Base-by-base conservation (phyloP, 1,140 invertebrate genomes). In the Zaprionus capensis region DNA sequence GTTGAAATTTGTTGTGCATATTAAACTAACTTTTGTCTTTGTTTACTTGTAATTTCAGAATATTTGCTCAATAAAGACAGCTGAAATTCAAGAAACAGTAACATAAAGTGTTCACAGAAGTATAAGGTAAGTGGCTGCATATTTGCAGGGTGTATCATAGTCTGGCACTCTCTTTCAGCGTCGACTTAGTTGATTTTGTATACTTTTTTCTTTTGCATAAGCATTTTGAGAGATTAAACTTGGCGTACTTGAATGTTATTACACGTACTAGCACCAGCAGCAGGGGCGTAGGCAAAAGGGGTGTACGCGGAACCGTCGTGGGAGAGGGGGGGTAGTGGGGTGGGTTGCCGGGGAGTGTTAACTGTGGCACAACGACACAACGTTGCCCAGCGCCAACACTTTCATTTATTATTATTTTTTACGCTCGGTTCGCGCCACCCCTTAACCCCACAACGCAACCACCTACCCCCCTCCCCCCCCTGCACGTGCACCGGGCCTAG, bases 341-440 rank as follows among this genome's bases (percentile, higher is more conserved):
- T 34, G 34, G 17, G 62, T 44, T 55, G 28, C 14, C 15, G 9
- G 20, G 14, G 31, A 65, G 46, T 51, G 46, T 51, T 51, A 51
- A 56, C 24, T 56, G 53, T 49, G 22, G 56, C 56, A 57, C 53
- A 36, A 31, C 44, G 36, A 49, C 62, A 58, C 64, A 73, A 67
- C 44, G 51, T 69, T 72, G 70, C 72, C 76, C 74, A 81, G 78
- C 79, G 79, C 85, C 84, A 88, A 88, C 84, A 88, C 84, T 88
- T 88, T 88, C 84, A 88, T 88, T 88, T 88, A 88, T 90, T 88
- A 88, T 88, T 90, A 87, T 90, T 88, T 88, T 87, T 88, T 73
- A 71, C 76, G 78, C 78, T 77, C 62, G 66, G 70, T 72, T 78
- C 75, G 80, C 83, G 72, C 74, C 73, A 87, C 70, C 79, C 76